Base-by-base conservation (phyloP, 2,797 vertebrate genomes). In the Lindbergichthys nudifrons region DNA sequence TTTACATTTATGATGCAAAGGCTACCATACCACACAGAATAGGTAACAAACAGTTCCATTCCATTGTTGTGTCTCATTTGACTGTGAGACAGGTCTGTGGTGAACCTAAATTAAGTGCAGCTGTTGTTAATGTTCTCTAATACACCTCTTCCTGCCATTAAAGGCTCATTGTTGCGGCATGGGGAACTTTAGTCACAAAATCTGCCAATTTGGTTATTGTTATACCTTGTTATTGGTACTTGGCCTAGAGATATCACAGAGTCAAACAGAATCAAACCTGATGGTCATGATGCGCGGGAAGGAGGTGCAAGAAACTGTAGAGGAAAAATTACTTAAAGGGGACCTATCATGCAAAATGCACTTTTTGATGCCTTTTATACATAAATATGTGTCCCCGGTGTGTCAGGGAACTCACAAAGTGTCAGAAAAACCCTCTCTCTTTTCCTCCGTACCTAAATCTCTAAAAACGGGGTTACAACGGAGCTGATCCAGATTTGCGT, bases 31-130 rank as follows among this genome's bases (percentile, higher is more conserved):
- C 21, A 7, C 13, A 39, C 13, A 13, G 2, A 16, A 11, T 51
- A n/a, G 19, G 58, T 32, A 64, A 13, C 26, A 11, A 45, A 65
- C 15, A 21, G 2, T 63, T 66, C 23, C 56, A 77, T 66, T 83
- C 70, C 74, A 26, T 56, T 51, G 45, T 51, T 23, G 43, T 58
- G 21, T 11, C 66, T 68, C 74, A 71, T 60, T 76, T 47, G 47
- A 11, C 18, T 9, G 43, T 16, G 50, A 72, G 23, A 26, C 10
- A 16, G 3, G 30, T 41, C 14, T 39, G 39, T 39, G 14, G 26
- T 53, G 13, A 30, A 56, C 5, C 23, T 57, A 21, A 57, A 71
- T 61, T 21, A 41, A 65, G 10, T 45, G 6, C 73, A 61, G 48
- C 48, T 41, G 50, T 41, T 5, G 15, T 36, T 66, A 21, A 57